A percentile compares a stretch with the other conserved stretches of the same genome.
phyloP scores from a whole-genome alignment of 1,140 invertebrate species.

The Drosophila micromelanica region DNA sequence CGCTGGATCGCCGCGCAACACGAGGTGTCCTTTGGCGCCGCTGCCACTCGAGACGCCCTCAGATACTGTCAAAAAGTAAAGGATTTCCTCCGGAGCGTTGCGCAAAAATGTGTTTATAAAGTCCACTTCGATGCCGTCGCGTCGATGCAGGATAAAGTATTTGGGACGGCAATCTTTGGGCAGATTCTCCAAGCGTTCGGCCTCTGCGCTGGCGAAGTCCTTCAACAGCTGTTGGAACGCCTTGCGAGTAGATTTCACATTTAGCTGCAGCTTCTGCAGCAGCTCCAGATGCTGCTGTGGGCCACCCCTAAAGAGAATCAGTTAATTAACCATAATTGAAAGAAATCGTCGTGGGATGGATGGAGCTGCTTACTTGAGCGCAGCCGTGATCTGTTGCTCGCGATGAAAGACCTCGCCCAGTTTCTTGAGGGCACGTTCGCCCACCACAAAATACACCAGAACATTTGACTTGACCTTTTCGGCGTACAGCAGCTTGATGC shows the following conservation, averaged over 20 bases:
- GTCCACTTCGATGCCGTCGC: conserved; percentile 89
- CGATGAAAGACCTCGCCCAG: conserved; percentile 87
- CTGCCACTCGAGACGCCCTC: conserved; percentile 85
- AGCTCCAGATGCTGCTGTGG: conserved; percentile 88
- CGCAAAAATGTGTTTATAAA: conserved; percentile 89
- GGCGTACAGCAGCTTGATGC: conserved; percentile 89
- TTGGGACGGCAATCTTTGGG: conserved; percentile 85
- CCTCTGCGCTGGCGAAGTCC: conserved; percentile 88
- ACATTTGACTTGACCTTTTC: conserved; percentile 90
- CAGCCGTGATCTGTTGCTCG: conserved; percentile 88
- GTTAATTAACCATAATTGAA: neutral
- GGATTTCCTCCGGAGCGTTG: conserved; percentile 87
- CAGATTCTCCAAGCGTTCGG: conserved; percentile 86
- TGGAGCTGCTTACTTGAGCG: conserved; percentile 85
- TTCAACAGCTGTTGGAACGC: conserved; percentile 87
- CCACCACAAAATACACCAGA: conserved; percentile 89
- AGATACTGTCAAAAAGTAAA: conserved; percentile 89
- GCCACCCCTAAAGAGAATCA: conserved; percentile 86
- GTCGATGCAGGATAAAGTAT: conserved; percentile 87
- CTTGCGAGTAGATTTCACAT: conserved; percentile 88
- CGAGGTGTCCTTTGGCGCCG: conserved; percentile 87
- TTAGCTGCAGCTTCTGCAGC: conserved; percentile 89
- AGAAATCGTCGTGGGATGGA: neutral
- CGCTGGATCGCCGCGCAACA: conserved; percentile 86
- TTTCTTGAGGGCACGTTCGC: conserved; percentile 87